Evolutionary conservation across 2,113 vertebrate species (phyloP), one percentile per base, ranked within the genome.

Genomic region (Thamnaconus septentrionalis): DNA sequence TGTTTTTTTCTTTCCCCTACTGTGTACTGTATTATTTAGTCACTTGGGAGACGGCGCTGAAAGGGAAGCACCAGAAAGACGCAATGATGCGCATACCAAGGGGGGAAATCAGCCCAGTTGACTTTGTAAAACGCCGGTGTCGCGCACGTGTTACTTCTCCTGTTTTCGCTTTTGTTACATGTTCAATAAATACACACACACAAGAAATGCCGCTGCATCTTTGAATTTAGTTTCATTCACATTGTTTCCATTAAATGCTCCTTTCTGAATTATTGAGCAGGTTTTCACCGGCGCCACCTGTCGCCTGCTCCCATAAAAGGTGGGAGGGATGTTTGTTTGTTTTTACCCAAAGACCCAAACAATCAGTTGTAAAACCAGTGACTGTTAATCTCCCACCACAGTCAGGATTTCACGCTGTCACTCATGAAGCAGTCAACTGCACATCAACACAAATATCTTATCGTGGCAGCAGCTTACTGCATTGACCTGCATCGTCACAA

Each of bases 291-390:
- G 18, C 18, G 18, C 18, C 18, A 47, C 61, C 57, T 56, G 78
- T 44, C 71, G 44, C 60, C 63, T 81, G 87, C 85, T 83, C 80
- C 75, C 0, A 12, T 61, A 68, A 63, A 83, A 89, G 87, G 83
- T 87, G 85, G 85, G 69, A 59, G 68, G 61, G 47, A 41, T 73
- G 62, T 53, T 66, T 46, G 5, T 46, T 46, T 46, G 45, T 46
- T 46, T 5, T 46, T 46, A 11, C n/a, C n/a, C 8, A 31, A 31
- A 31, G 18, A 31, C 18, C 18, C 18, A 31, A 31, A 31, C 18
- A 50, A 11, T 81, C 80, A 40, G 41, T 80, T 82, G 69, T 52
- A 64, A 73, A 69, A 71, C 60, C 18, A 64, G 67, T 79, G 58
- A 58, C 49, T 55, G 63, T 73, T 85, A 84, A 88, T 75, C 75